Percentiles rank a stretch among this genome's conserved stretches.
Evolutionary conservation across 2,113 vertebrate species (phyloP).

Genomic region (Chionis minor): DNA sequence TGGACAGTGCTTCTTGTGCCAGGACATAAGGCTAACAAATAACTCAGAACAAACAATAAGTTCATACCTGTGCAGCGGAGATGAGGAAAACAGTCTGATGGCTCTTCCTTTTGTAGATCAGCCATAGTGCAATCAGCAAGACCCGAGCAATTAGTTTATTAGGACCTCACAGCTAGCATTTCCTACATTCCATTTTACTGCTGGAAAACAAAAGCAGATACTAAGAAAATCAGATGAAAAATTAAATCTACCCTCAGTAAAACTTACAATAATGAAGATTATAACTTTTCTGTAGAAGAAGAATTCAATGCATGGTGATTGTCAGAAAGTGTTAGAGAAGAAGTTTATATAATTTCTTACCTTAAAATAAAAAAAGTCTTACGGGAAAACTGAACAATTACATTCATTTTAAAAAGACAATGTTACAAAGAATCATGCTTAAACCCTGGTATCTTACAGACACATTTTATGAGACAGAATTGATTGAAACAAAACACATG

Average conservation of each 20-base stretch:
- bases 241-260: not conserved
- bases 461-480: not conserved
- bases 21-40: not conserved
- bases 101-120: not conserved
- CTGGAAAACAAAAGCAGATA: not conserved
- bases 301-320: not conserved
- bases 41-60: not conserved
- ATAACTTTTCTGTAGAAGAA: not conserved
- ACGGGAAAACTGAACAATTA: not conserved
- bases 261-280: not conserved
- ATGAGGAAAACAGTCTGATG: accelerated
- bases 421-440: not conserved
- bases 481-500: not conserved
- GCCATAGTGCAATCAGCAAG: not conserved
- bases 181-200: not conserved
- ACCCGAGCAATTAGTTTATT: not conserved
- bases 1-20: not conserved
- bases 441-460: not conserved
- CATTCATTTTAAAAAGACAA: not conserved
- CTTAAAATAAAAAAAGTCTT: not conserved
- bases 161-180: not conserved
- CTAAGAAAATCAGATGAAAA: not conserved
- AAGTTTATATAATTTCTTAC: not conserved
- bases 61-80: not conserved
- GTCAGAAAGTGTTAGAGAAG: not conserved